phyloP scores from a whole-genome alignment of 1,140 invertebrate species.

The Cydia splendana region DNA sequence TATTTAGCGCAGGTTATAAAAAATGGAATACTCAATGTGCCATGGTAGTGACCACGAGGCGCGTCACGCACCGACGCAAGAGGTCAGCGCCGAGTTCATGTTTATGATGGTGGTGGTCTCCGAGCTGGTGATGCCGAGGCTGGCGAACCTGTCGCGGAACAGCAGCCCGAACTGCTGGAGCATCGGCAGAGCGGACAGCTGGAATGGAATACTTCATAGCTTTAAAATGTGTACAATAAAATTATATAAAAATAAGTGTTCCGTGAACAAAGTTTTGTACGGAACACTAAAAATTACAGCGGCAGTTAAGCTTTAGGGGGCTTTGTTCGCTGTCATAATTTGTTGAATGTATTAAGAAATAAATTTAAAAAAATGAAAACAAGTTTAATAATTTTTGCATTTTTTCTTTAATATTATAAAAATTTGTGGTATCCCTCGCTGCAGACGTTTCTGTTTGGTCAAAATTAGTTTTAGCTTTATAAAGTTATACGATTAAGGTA shows the following conservation, averaged over 20 bases:
- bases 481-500: no score
- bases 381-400: background rate
- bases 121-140: conserved; percentile 81
- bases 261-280: no score
- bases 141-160: conserved; percentile 81
- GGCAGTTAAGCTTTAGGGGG: no score
- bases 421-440: no score
- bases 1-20: conserved; percentile 28
- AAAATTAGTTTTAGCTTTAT: no score
- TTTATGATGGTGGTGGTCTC: conserved; percentile 85
- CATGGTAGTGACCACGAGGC: conserved; percentile 69
- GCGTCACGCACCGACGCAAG: conserved; percentile 81
- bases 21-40: conserved; percentile 44
- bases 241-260: no score
- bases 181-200: conserved; percentile 83
- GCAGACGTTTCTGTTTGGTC: no score
- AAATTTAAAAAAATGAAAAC: conserved; percentile 35
- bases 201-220: conserved; percentile 17
- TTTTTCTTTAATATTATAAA: no score
- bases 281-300: no score
- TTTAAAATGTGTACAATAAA: no score
- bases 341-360: no score
- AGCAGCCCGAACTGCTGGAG: conserved; percentile 85
- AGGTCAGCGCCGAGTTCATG: conserved; percentile 82
- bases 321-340: no score